Evolutionary conservation across 2,113 vertebrate species (phyloP).

Genomic region (Pteropus alecto): DNA sequence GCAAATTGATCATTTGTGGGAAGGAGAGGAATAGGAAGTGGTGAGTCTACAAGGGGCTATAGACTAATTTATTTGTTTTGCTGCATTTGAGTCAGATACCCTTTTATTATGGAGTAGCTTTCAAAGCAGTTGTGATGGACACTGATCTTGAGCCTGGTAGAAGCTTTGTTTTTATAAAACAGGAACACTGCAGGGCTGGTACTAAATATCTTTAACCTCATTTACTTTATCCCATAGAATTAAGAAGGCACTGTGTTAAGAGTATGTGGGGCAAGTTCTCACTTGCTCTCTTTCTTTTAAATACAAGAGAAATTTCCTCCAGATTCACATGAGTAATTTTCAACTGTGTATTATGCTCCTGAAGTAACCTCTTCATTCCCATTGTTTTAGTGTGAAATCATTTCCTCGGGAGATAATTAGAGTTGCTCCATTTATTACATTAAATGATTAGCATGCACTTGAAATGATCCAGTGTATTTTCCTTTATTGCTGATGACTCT

Average conservation of each 20-base stretch:
- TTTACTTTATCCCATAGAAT: conserved; percentile 62
- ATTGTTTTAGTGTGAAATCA: conserved; percentile 92
- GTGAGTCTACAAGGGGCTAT: background rate
- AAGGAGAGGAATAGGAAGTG: background rate
- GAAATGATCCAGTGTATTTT: conserved; percentile 90
- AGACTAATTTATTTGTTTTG: conserved; percentile 52
- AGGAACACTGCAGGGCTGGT: conserved; percentile 53
- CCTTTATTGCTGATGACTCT: conserved; percentile 89
- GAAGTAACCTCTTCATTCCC: conserved; percentile 87
- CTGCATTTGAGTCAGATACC: conserved; percentile 32
- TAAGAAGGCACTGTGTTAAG: conserved; percentile 36
- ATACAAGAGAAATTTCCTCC: conserved; percentile 76
- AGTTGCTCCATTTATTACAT: conserved; percentile 91
- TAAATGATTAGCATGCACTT: conserved; percentile 91
- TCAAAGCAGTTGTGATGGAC: conserved; percentile 57
- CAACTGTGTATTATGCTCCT: conserved; percentile 83
- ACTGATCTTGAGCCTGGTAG: conserved; percentile 58
- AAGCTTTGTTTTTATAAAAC: conserved; percentile 68
- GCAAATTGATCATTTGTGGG: background rate
- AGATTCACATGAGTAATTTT: conserved; percentile 84
- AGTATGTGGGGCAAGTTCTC: background rate
- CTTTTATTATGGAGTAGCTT: conserved; percentile 60
- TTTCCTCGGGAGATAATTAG: conserved; percentile 92
- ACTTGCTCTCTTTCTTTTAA: conserved; percentile 33
- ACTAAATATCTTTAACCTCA: conserved; percentile 65